These are phyloP conservation scores for Pitangus sulphuratus DNA, from an alignment of 2,797 vertebrate species.

Conservation along the genomic window DNA sequence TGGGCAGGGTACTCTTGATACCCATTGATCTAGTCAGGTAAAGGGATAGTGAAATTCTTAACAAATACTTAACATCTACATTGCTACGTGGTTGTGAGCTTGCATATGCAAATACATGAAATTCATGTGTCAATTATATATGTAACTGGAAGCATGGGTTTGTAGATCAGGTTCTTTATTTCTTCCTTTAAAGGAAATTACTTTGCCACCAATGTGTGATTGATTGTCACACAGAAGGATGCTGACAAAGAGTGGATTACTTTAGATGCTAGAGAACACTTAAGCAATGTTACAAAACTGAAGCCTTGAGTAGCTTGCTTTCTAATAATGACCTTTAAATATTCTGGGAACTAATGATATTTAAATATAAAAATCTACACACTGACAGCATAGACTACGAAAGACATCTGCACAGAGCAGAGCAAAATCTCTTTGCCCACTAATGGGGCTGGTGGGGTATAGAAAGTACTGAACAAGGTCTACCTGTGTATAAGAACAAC, in stretches of 20 bases:
- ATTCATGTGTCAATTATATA: background rate
- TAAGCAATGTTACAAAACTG: background rate
- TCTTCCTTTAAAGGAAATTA: background rate
- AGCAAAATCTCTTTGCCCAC: background rate
- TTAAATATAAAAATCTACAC: background rate
- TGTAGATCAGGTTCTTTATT: background rate
- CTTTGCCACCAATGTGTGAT: background rate
- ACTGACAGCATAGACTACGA: background rate
- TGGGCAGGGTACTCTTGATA: background rate
- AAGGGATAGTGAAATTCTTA: background rate
- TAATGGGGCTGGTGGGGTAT: background rate
- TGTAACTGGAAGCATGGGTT: background rate
- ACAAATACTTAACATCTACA: background rate
- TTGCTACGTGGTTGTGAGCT: background rate
- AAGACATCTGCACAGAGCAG: background rate
- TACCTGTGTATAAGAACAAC: background rate
- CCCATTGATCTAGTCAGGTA: background rate
- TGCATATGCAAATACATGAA: background rate
- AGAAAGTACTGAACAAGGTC: background rate
- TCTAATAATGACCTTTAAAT: background rate
- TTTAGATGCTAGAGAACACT: background rate
- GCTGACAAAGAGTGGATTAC: background rate
- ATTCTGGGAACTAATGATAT: background rate
- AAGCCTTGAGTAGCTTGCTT: background rate
- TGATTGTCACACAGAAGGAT: background rate